Evolutionary conservation across 2,113 vertebrate genomes (phyloP), one percentile per base, ranked within the genome.

Genomic region (Lampris megalopsis): DNA sequence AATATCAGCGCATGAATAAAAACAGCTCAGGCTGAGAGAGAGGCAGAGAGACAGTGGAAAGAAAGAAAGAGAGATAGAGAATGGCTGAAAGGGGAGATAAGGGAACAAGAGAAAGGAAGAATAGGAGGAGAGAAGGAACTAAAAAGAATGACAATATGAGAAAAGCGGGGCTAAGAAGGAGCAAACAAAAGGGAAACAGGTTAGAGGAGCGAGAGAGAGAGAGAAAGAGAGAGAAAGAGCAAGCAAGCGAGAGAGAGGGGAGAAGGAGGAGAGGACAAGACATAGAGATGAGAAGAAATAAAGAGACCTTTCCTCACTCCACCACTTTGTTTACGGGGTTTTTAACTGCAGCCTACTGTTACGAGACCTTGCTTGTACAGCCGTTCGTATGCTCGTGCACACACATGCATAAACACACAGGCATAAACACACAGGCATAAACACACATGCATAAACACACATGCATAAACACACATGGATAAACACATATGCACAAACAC

Each of bases 321-420:
- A 13, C 45, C 8, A 6, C 37, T 8, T 43, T 86, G 80, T 85
- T 86, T 86, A 81, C 67, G 3, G 37, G 40, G 85, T 83, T 83
- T 82, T 75, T 89, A 85, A 58, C 72, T 77, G 67, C 57, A 75
- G 80, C 48, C 40, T 42, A 64, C 24, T 70, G 79, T 73, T 80
- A 43, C 45, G 60, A 62, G 60, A 62, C 11, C 60, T 72, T 9
- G 43, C 36, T 43, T 24, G 4, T 40, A 62, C 50, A 37, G 9
- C 24, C 50, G 13, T 13, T 53, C 24, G 24, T 24, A 24, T 24
- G 24, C 50, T 53, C 13, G 63, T 65, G 37, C 42, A 11, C 62
- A 57, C 62, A 74, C 75, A 52, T 61, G 0, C 36, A 68, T 4
- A 49, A 48, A 70, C 53, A 72, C 38, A 66, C 35, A 73, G 48